These are phyloP conservation scores for Halocynthia roretzi DNA, from an alignment of 23 tunicate species.

Conservation along the genomic window DNA sequence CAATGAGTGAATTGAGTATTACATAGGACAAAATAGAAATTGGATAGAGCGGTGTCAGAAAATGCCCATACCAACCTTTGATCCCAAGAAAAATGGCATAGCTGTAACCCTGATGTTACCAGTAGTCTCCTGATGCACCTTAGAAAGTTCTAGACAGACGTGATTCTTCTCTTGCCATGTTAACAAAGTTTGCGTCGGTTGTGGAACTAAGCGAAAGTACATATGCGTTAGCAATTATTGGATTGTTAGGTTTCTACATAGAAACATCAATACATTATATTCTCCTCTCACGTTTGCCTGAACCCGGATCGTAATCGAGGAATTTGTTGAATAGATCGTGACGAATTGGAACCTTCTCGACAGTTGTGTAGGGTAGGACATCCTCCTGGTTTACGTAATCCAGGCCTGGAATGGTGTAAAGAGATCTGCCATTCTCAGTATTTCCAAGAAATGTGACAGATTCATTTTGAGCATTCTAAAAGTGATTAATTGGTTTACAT, in stretches of 20 bases:
- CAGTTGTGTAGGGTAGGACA: slow-evolving; percentile 75
- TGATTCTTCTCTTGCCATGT: slow-evolving; percentile 84
- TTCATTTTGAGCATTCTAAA: slow-evolving; percentile 59
- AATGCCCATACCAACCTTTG: slow-evolving; percentile 13
- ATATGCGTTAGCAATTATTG: neutral
- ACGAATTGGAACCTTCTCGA: slow-evolving; percentile 60
- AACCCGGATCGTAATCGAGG: slow-evolving; percentile 18
- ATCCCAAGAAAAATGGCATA: slow-evolving; percentile 87
- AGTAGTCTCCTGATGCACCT: slow-evolving; percentile 83
- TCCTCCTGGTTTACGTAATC: slow-evolving; percentile 86
- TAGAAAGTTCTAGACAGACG: slow-evolving; percentile 61
- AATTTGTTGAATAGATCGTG: slow-evolving; percentile 75
- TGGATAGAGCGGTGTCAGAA: too few species aligned
- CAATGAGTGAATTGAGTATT: too few species aligned
- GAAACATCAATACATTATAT: neutral
- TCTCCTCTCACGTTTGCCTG: slow-evolving; percentile 5
- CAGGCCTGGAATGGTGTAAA: slow-evolving; percentile 70
- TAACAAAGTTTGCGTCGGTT: slow-evolving; percentile 43
- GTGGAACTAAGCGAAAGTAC: slow-evolving; percentile 16
- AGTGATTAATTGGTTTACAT: neutral
- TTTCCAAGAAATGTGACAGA: slow-evolving; percentile 61
- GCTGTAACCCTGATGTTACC: slow-evolving; percentile 74
- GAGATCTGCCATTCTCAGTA: slow-evolving; percentile 24
- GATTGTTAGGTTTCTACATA: neutral
- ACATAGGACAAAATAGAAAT: too few species aligned